Base-by-base conservation (phyloP, 2,888 invertebrate genomes). In the Agrypnus murinus region DNA sequence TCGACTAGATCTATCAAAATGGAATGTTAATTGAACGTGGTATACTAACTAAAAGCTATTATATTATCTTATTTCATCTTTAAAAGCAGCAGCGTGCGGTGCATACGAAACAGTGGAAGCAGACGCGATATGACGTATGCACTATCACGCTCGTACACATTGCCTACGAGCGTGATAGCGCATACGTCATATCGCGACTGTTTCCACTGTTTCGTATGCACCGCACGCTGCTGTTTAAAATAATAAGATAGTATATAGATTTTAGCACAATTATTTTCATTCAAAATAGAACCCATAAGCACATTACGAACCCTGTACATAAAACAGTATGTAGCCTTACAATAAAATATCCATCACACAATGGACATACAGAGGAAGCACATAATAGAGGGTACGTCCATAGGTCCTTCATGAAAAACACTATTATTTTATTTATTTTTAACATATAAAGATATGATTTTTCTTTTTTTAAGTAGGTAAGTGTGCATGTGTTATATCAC, bases 401-500 rank as follows among this genome's bases (percentile, higher is more conserved):
- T 58, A 63, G 38, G 65, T 58, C 55, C 53, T 45, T 71, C 53
- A 38, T 50, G 65, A 69, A 71, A 63, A 62, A 75, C 62, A 72
- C 57, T 57, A 48, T 64, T 66, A 25, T 43, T 69, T n/a, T n/a
- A n/a, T n/a, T n/a, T n/a, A n/a, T n/a, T n/a, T n/a, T n/a, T 68
- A 64, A 70, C 55, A 74, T 78, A 81, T 77, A 80, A 80, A 81
- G 84, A 84, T 84, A 84, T 84, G 84, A 83, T 81, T 82, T 77
- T 77, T 25, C 5, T 25, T 25, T 25, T 25, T 25, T 64, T 65
- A 69, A 67, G 59, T 70, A 69, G 57, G 70, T 69, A 78, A 57
- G 57, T 78, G 79, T 80, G 82, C 81, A 80, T 80, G 79, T 79
- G 80, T 83, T 78, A 82, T 84, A 84, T 84, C 84, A 84, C 84